phyloP scores from a whole-genome alignment of 2,797 vertebrate species.

The Hemitrygon akajei region DNA sequence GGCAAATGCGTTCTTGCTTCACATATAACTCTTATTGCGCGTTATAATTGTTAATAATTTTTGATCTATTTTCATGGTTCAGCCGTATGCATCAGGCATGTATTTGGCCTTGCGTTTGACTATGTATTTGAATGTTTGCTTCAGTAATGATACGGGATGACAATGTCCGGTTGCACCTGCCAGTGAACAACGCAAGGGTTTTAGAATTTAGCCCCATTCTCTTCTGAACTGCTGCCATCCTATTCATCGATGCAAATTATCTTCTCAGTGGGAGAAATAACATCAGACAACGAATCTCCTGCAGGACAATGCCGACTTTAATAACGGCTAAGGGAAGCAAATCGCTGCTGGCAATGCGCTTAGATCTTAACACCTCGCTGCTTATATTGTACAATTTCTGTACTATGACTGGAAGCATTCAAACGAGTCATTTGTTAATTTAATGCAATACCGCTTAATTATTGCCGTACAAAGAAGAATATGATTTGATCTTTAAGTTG shows the following conservation, averaged over 20 bases:
- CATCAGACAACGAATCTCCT: slow-evolving; percentile 3
- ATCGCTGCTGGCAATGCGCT: neutral
- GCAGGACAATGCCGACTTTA: neutral
- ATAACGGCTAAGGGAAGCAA: neutral
- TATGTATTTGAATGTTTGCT: neutral
- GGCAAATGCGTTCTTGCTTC: neutral
- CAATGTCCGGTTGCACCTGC: slow-evolving; percentile 1
- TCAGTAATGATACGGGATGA: neutral
- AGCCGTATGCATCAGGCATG: neutral
- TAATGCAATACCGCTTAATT: neutral
- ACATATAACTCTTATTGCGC: neutral
- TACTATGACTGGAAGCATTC: neutral
- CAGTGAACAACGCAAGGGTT: neutral
- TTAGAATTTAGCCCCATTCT: neutral
- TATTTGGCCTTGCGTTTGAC: neutral
- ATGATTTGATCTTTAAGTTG: neutral
- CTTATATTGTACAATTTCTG: neutral
- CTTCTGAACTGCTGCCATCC: neutral
- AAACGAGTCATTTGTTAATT: neutral
- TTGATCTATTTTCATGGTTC: neutral
- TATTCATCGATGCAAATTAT: slow-evolving; percentile 22
- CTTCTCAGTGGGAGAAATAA: slow-evolving; percentile 35
- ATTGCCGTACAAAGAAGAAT: neutral
- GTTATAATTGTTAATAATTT: neutral
- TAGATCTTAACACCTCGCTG: neutral